A percentile compares a stretch with the other conserved stretches of the same genome.
phyloP scores from a whole-genome alignment of 1,140 invertebrate genomes.

The Ectropis grisescens region DNA sequence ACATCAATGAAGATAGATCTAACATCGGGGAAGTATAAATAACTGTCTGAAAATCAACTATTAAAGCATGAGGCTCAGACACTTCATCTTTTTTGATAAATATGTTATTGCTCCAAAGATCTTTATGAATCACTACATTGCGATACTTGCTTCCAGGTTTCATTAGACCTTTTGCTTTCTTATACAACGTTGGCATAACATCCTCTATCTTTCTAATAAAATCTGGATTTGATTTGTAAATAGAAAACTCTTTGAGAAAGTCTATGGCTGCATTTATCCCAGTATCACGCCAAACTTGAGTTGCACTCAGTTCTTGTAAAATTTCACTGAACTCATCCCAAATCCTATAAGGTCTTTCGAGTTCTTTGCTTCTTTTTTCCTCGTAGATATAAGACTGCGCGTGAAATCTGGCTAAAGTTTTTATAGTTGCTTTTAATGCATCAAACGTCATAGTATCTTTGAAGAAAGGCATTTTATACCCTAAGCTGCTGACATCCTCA shows the following conservation, averaged over 20 bases:
- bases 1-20: conserved; percentile 66
- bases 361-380: conserved; percentile 27
- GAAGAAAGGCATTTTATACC: conserved; percentile 36
- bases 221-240: conserved; percentile 21
- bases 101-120: conserved; percentile 76
- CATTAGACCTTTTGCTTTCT: conserved; percentile 24
- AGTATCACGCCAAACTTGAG: conserved; percentile 44
- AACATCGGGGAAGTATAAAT: conserved; percentile 71
- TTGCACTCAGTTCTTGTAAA: conserved; percentile 33
- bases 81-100: conserved; percentile 64
- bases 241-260: conserved; percentile 35
- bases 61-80: conserved; percentile 57
- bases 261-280: conserved; percentile 36
- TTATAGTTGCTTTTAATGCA: conserved; percentile 61
- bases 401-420: conserved; percentile 45
- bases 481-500: conserved; percentile 36
- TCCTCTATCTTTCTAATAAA: conserved; percentile 24
- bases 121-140: conserved; percentile 74
- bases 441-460: conserved; percentile 46
- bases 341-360: conserved; percentile 22
- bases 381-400: conserved; percentile 45
- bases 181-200: conserved; percentile 43
- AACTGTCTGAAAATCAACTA: conserved; percentile 74
- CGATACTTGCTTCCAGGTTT: conserved; percentile 23
- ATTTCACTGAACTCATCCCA: conserved; percentile 23